Evolutionary conservation across 2,113 vertebrate genomes (phyloP).

Genomic region (Cacatua alba): DNA sequence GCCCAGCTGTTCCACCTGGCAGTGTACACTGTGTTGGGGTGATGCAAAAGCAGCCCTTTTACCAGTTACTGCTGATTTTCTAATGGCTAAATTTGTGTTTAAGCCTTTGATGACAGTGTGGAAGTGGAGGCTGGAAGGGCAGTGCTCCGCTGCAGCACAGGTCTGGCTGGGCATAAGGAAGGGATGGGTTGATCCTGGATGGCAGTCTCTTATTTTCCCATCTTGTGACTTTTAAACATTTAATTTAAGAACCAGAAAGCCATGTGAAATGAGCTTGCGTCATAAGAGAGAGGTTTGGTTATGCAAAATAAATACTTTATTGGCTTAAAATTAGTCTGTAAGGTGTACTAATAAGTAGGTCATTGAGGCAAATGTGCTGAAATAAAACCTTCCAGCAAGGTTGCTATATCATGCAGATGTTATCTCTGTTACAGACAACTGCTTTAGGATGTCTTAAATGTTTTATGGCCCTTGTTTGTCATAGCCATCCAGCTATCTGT

Average conservation of each 20-base stretch:
- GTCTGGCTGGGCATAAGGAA: background rate
- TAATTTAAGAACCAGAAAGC: background rate
- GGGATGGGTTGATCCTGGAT: background rate
- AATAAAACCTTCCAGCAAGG: background rate
- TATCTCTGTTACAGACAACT: background rate
- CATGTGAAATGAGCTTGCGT: background rate
- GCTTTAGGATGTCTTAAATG: background rate
- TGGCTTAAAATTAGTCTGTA: background rate
- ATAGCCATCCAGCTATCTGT: background rate
- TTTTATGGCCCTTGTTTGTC: background rate
- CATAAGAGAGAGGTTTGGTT: background rate
- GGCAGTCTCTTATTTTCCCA: background rate
- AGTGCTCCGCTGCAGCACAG: fast-evolving
- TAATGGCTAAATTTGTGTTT: background rate
- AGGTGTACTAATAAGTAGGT: background rate
- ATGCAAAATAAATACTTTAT: background rate
- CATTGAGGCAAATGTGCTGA: background rate
- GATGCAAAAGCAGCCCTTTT: background rate
- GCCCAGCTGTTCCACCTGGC: fast-evolving
- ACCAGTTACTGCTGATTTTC: background rate
- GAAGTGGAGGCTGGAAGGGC: background rate
- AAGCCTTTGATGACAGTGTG: background rate
- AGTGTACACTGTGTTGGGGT: fast-evolving
- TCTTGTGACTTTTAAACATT: background rate
- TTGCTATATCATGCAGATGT: background rate